phyloP scores from a whole-genome alignment of 2,113 vertebrate species.

The Dasyornis broadbenti region DNA sequence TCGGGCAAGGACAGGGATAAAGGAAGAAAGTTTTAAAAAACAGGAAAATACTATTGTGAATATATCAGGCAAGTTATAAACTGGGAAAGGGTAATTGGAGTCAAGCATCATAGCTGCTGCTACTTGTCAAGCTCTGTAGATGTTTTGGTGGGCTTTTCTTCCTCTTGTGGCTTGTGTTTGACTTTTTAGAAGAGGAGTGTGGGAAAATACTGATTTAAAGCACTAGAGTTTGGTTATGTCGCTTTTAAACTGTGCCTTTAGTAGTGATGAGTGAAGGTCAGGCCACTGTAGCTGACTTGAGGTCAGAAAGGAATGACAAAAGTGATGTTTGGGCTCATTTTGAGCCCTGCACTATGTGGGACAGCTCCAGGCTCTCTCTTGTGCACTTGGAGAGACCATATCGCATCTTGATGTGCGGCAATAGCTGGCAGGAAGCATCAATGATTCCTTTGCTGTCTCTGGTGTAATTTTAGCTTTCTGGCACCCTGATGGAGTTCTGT shows the following conservation, averaged over 20 bases:
- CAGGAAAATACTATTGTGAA: constrained; percentile 49
- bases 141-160: not conserved
- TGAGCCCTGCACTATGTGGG: fast-evolving
- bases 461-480: not conserved
- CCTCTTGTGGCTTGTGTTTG: not conserved
- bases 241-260: not conserved
- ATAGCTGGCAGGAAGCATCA: not conserved
- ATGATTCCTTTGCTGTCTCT: not conserved
- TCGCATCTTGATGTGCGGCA: not conserved
- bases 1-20: not conserved
- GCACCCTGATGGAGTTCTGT: not conserved
- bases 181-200: not conserved
- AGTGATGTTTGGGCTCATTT: not conserved
- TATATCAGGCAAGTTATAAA: not conserved
- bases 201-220: not conserved
- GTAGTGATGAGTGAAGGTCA: not conserved
- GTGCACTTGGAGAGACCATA: not conserved
- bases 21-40: constrained; percentile 46
- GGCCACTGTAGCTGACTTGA: not conserved
- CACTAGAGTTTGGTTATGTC: not conserved
- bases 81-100: not conserved
- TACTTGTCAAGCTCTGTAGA: not conserved
- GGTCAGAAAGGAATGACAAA: not conserved
- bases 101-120: not conserved
- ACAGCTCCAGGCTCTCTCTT: not conserved